These are phyloP conservation scores for Cetonia aurata DNA, from an alignment of 2,888 invertebrate species.

Conservation along the genomic window DNA sequence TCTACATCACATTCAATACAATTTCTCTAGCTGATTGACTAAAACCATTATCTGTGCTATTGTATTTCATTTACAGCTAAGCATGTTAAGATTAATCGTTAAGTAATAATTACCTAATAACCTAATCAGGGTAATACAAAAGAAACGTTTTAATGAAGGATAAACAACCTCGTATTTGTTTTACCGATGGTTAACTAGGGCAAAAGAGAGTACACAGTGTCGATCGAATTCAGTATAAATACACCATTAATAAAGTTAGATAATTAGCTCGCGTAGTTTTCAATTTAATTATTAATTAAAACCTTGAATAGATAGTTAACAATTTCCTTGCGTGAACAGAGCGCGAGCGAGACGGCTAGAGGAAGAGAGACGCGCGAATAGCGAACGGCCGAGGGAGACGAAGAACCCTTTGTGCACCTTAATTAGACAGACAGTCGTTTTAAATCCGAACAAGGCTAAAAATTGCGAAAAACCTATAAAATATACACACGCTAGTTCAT, in stretches of 20 bases:
- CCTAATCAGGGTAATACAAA: not conserved
- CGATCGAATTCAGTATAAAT: conserved; percentile 43
- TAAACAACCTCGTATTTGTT: conserved; percentile 6
- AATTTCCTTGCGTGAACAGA: conserved; percentile 60
- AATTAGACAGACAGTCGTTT: conserved; percentile 60
- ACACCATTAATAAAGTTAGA: conserved; percentile 45
- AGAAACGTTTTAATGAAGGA: not conserved
- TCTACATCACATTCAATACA: too few relatives aligned
- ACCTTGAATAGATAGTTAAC: conserved; percentile 63
- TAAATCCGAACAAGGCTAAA: conserved; percentile 60
- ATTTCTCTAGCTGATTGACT: too few relatives aligned
- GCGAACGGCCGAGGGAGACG: conserved; percentile 17
- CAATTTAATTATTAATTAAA: conserved; percentile 65
- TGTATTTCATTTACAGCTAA: too few relatives aligned
- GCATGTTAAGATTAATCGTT: not conserved
- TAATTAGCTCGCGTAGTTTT: conserved; percentile 58
- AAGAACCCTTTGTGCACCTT: conserved; percentile 61
- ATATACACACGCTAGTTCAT: conserved; percentile 65
- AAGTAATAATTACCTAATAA: conserved; percentile 24
- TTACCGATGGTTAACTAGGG: conserved; percentile 23
- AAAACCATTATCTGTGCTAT: too few relatives aligned
- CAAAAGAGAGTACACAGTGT: conserved; percentile 7
- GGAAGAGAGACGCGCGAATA: conserved; percentile 6
- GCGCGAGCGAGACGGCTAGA: conserved; percentile 2
- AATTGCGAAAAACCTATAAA: conserved; percentile 64